phyloP scores from a whole-genome alignment of 2,888 invertebrate genomes.

The Aspidiotus destructor region DNA sequence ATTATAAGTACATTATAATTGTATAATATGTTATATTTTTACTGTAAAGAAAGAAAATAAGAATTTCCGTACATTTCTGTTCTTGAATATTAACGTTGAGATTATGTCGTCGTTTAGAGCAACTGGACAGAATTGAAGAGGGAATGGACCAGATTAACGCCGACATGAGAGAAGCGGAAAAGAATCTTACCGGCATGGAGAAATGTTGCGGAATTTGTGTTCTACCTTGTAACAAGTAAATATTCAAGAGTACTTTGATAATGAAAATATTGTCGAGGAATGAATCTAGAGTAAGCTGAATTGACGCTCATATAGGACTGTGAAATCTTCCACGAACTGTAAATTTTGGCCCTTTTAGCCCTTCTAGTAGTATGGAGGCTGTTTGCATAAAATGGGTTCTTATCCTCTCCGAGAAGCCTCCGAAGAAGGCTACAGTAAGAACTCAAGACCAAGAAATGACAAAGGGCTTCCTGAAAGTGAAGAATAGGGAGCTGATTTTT shows the following conservation, averaged over 20 bases:
- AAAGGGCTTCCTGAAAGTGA: no score
- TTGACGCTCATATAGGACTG: no score
- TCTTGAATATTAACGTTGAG: background rate
- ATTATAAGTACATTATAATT: background rate
- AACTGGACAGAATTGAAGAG: conserved; percentile 99
- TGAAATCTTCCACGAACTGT: no score
- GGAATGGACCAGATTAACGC: conserved; percentile 99
- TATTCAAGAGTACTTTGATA: background rate
- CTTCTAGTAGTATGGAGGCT: no score
- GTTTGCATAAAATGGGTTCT: no score
- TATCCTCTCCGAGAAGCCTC: no score
- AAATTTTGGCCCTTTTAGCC: no score
- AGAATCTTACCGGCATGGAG: conserved; percentile 99
- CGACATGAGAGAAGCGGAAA: conserved; percentile 99
- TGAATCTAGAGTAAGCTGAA: no score
- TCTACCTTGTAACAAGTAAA: conserved; percentile 96
- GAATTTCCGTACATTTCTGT: background rate
- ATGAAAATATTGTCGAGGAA: background rate
- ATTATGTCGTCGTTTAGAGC: conserved; percentile 55
- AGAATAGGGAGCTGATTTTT: no score
- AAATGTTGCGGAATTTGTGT: conserved; percentile 99
- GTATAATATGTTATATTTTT: no score
- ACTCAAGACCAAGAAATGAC: no score
- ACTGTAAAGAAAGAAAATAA: background rate
- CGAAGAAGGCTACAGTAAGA: no score